Base-by-base conservation (phyloP, 2,888 invertebrate species). In the Oeneis ivallda region DNA sequence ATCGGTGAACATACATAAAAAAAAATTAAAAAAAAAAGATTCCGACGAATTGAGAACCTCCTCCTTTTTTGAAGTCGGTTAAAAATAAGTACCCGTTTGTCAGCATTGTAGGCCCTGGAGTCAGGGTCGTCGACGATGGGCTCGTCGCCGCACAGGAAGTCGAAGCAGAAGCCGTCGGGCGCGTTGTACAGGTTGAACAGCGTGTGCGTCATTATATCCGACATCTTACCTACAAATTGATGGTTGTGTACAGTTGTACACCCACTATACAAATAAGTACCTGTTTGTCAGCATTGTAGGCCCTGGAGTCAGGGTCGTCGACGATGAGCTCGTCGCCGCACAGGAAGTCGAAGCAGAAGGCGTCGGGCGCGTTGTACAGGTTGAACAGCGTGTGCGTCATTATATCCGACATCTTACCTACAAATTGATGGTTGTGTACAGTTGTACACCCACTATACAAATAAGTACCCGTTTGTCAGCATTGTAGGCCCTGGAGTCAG, bases 101-200 rank as follows among this genome's bases (percentile, higher is more conserved):
- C 93, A 15, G 94, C 93, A 78, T 96, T 96, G 78, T 94, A 95
- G 7, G 93, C 94, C 63, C 92, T 92, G 65, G 94, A 92, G 2
- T 92, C 90, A 26, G 26, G 87, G 72, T 95, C 94, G 72, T 95
- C 95, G 0, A 91, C 81, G 72, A 95, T 93, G 0, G 95, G 94
- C 13, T 94, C 94, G 75, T 94, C 94, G 41, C 84, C 88, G 79
- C 96, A 96, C 1, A 94, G 87, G 63, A 93, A 90, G 79, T 96
- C 96, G 80, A 94, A 96, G 76, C 96, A 96, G 81, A 95, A 96
- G 0, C 95, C 94, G 1, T 88, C 85, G 0, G 96, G 96, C 0
- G 95, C 93, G 65, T 93, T 93, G 84, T 95, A 95, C n/a, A 93
- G 81, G 75, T 94, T 94, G 78, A 89, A 93, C 2, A 95, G 80